Evolutionary conservation across 2,113 vertebrate species (phyloP).

Genomic region (Desmodus rotundus): DNA sequence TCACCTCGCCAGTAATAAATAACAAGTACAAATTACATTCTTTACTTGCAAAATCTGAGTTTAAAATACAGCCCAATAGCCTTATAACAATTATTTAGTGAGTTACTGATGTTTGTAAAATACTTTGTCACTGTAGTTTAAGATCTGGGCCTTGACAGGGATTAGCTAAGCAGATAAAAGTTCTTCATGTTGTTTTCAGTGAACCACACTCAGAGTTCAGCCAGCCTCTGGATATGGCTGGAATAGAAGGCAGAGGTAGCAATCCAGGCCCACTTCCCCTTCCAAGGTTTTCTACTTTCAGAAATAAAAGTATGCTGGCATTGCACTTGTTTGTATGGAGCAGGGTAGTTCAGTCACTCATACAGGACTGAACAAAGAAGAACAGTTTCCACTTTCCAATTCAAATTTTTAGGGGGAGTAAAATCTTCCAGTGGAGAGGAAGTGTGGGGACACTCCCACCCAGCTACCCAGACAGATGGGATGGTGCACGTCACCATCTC

Average conservation of each 20-base stretch:
- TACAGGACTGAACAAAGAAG: background rate
- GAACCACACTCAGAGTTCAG: background rate
- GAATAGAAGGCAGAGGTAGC: background rate
- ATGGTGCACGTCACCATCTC: fast-evolving
- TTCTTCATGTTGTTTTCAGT: background rate
- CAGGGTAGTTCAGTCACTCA: background rate
- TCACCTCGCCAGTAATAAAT: conserved; percentile 7
- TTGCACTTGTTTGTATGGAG: background rate
- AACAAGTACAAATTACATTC: conserved; percentile 15
- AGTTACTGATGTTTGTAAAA: conserved; percentile 24
- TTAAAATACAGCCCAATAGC: background rate
- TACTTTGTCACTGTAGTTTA: conserved; percentile 7
- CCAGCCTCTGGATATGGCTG: background rate
- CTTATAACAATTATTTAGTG: conserved; percentile 6
- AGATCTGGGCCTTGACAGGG: background rate
- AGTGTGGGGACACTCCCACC: background rate
- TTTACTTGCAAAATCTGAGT: background rate
- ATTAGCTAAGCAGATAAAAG: conserved; percentile 9
- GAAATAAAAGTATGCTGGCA: background rate
- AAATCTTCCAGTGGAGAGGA: background rate
- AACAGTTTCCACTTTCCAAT: background rate
- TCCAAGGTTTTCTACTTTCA: background rate
- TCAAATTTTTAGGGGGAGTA: background rate
- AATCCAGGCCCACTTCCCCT: background rate
- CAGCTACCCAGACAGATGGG: background rate